Conservation (phyloP, 1,140 invertebrate genomes). For the Orius laevigatus region DNA sequence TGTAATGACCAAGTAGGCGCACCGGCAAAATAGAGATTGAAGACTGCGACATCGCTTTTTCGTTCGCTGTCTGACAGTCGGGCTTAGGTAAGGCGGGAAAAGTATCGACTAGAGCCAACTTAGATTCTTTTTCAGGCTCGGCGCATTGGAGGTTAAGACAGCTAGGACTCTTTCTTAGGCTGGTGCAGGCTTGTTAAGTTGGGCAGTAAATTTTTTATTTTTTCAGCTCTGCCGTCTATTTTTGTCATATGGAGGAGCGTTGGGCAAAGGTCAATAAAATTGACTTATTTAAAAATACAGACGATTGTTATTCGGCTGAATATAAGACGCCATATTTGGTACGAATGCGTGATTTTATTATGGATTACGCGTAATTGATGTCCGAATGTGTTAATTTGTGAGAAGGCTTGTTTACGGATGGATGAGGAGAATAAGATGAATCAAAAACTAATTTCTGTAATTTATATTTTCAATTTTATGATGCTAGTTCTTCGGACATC, state of each 20-base stretch:
- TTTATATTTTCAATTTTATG: slow-evolving; percentile 2
- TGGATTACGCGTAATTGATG: too few relatives aligned
- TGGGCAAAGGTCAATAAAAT: too few relatives aligned
- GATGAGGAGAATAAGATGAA: too few relatives aligned
- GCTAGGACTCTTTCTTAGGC: slow-evolving; percentile 22
- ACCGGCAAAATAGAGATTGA: slow-evolving; percentile 43
- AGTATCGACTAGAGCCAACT: too few relatives aligned
- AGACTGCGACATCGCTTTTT: slow-evolving; percentile 50
- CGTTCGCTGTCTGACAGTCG: slow-evolving; percentile 48
- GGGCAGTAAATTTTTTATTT: slow-evolving; percentile 22
- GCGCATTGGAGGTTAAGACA: slow-evolving; percentile 33
- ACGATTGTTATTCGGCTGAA: too few relatives aligned
- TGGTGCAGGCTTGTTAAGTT: slow-evolving; percentile 22
- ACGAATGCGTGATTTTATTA: too few relatives aligned
- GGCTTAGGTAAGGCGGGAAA: slow-evolving; percentile 37
- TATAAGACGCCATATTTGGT: too few relatives aligned
- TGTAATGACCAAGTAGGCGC: slow-evolving; percentile 48
- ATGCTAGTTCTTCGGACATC: slow-evolving; percentile 14
- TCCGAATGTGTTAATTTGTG: too few relatives aligned
- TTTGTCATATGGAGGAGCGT: neutral
- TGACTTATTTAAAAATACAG: too few relatives aligned
- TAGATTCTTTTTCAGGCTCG: slow-evolving; percentile 36
- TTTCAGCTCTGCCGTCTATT: slow-evolving; percentile 19
- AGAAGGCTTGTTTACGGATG: too few relatives aligned
- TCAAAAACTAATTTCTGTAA: too few relatives aligned